Conservation (phyloP, 35 echinoderm and acorn worm species). For the Lytechinus pictus region DNA sequence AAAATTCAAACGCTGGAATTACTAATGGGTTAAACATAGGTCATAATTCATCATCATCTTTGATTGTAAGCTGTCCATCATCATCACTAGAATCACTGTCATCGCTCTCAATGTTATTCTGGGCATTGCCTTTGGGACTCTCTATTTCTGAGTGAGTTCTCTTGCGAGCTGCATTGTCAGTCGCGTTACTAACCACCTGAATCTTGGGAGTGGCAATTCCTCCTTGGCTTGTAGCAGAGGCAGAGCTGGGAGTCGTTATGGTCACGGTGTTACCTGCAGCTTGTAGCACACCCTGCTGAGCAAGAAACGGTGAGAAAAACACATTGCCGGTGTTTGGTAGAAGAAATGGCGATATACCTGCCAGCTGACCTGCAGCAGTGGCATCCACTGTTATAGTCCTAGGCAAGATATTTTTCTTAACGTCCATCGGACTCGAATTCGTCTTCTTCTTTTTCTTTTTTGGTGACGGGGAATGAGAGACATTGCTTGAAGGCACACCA, state of each 20-base stretch:
- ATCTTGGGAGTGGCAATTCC: background rate
- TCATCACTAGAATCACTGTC: background rate
- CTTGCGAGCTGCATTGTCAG: background rate
- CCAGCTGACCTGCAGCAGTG: conserved; percentile 29
- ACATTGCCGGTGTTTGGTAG: conserved; percentile 75
- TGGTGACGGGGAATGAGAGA: background rate
- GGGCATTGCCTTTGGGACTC: background rate
- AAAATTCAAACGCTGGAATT: background rate
- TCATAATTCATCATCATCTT: background rate
- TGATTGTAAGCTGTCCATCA: conserved; percentile 13
- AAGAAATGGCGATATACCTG: conserved; percentile 79
- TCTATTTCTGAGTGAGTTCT: background rate
- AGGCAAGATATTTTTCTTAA: conserved; percentile 46
- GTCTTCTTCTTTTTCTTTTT: conserved; percentile 63
- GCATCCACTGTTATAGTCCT: conserved; percentile 44
- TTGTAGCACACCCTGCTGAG: conserved; percentile 69
- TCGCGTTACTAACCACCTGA: background rate
- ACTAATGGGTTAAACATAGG: background rate
- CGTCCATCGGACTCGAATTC: background rate
- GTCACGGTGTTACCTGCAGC: conserved; percentile 32
- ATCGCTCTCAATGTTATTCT: background rate
- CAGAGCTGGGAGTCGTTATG: background rate
- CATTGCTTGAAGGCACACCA: background rate
- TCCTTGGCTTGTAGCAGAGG: background rate
- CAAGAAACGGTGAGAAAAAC: conserved; percentile 87